Percentiles rank a stretch among this genome's conserved stretches.
phyloP scores from a whole-genome alignment of 2,888 invertebrate species.

The Pocota personata region DNA sequence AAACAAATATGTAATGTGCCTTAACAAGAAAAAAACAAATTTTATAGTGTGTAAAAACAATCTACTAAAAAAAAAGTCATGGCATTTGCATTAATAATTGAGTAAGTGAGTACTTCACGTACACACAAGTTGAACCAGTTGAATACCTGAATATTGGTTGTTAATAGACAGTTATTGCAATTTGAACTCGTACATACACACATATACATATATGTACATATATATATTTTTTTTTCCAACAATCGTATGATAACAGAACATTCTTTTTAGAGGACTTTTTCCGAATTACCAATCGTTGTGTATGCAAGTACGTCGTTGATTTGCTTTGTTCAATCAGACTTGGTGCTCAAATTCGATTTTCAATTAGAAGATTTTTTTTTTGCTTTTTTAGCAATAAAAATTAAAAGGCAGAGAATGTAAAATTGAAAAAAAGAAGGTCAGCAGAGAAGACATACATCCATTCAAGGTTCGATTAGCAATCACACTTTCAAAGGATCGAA shows the following conservation, averaged over 20 bases:
- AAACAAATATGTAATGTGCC: background rate
- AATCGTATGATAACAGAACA: background rate
- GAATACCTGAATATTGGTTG: slow-evolving; percentile 32
- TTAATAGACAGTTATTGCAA: slow-evolving; percentile 41
- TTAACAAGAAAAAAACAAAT: slow-evolving; percentile 36
- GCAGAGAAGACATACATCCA: background rate
- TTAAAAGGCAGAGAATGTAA: background rate
- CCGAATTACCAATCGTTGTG: background rate
- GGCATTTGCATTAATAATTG: slow-evolving; percentile 61
- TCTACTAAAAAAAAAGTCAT: slow-evolving; percentile 22
- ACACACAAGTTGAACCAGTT: background rate
- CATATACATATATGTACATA: too few relatives aligned
- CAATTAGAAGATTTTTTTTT: slow-evolving; percentile 51
- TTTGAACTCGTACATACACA: too few relatives aligned
- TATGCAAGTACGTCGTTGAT: slow-evolving; percentile 33
- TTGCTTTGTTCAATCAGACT: slow-evolving; percentile 65
- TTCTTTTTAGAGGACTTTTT: background rate
- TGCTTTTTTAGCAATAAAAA: too few relatives aligned
- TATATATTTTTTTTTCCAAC: slow-evolving; percentile 10
- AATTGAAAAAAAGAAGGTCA: background rate
- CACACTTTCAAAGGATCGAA: slow-evolving; percentile 43
- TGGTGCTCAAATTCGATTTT: slow-evolving; percentile 62
- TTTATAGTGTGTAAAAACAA: slow-evolving; percentile 51
- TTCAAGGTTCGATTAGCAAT: slow-evolving; percentile 62
- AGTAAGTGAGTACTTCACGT: slow-evolving; percentile 22